Conservation (phyloP, 2,888 invertebrate genomes). For the Aphelenchoides bicaudatus region DNA sequence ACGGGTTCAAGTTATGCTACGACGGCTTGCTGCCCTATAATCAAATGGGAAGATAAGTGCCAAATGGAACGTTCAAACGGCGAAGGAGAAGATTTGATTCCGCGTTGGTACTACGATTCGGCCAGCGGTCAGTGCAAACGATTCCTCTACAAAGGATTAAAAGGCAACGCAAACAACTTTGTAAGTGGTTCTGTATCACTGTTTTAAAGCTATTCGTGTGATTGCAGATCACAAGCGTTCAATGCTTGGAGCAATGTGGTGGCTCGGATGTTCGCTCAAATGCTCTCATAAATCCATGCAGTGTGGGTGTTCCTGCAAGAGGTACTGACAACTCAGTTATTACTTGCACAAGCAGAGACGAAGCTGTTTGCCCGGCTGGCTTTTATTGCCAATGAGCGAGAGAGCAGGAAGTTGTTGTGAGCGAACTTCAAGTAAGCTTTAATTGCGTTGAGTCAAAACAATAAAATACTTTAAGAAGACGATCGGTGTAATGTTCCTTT, state of each 20-base stretch:
- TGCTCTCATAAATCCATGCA: conserved; percentile 48
- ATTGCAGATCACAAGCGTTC: no score
- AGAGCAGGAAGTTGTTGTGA: conserved; percentile 57
- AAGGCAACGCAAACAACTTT: conserved; percentile 59
- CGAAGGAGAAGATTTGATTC: conserved; percentile 51
- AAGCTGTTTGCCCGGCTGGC: conserved; percentile 46
- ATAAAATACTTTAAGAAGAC: conserved; percentile 40
- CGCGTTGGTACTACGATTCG: conserved; percentile 58
- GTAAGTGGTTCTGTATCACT: no score
- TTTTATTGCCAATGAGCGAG: conserved; percentile 59
- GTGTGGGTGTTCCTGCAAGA: conserved; percentile 43
- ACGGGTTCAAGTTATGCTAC: conserved; percentile 37
- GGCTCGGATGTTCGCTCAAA: conserved; percentile 20
- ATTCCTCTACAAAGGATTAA: conserved; percentile 56
- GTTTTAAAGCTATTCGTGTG: no score
- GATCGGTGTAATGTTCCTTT: conserved; percentile 54
- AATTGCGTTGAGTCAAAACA: neutral
- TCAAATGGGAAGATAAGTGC: conserved; percentile 40
- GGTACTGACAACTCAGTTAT: conserved; percentile 26
- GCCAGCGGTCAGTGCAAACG: conserved; percentile 48
- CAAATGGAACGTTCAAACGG: conserved; percentile 43
- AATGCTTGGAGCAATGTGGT: conserved; percentile 49
- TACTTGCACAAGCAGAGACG: conserved; percentile 25
- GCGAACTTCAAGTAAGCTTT: conserved; percentile 48
- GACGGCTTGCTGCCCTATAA: conserved; percentile 53